Evolutionary conservation across 2,113 vertebrate genomes (phyloP), one percentile per base, ranked within the genome.

Genomic region (Salvator merianae): DNA sequence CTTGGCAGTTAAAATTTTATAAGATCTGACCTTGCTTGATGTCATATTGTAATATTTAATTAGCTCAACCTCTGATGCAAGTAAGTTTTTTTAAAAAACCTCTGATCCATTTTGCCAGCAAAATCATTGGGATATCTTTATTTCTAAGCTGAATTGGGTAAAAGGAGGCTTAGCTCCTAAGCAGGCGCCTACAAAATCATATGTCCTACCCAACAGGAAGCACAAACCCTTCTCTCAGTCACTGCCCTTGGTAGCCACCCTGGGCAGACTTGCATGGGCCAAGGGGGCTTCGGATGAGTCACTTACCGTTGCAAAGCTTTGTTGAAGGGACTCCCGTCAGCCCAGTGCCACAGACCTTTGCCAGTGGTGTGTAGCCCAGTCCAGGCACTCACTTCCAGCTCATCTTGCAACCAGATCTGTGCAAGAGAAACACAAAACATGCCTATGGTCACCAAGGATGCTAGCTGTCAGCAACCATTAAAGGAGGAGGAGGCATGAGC

Each of bases 401-500:
- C 55, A 3, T 63, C 55, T 26, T 82, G 80, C 68, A 77, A 43
- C 85, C 80, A 83, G 55, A 34, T 32, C 85, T 87, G 69, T 10
- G 38, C 28, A n/a, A 2, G 68, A 7, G 43, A 5, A 47, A 71
- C 14, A 65, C 40, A 71, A 50, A 59, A 1, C 13, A 2, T 1
- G 3, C 10, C 2, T 2, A 10, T 18, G 68, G 5, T 36, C 12
- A 5, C 53, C 6, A 28, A 62, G 22, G 59, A 55, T 55, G 50
- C 34, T 36, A 26, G 26, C 53, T 59, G 8, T 7, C 32, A 38
- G 28, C 34, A 1, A 22, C 32, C 34, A 38, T 32, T 7, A 34
- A 32, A 62, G 32, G n/a, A 26, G 34, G 22, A 18, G 16, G 55
- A 13, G 55, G 2, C 32, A 5, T 36, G 50, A 30, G 75, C 13